Evolutionary conservation across 2,888 invertebrate genomes (phyloP), one percentile per base, ranked within the genome.

Genomic region (Ryuthela nishihirai): DNA sequence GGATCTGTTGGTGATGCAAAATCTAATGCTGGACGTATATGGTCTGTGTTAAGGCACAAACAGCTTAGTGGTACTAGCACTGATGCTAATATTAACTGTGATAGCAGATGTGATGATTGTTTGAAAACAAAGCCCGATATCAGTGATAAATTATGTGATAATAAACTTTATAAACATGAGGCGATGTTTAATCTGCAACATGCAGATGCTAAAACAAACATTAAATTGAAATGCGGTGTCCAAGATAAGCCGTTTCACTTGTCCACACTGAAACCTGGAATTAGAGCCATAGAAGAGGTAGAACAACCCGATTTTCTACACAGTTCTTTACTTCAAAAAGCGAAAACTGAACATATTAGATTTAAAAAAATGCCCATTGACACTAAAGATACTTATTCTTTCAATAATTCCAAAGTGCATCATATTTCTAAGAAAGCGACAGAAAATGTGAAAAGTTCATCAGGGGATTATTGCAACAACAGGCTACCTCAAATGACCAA

Each of bases 251-350:
- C 56, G 23, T 58, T 52, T 25, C 56, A 50, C 1, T 38, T 58
- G 12, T 58, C 56, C 1, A 41, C 52, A 20, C 46, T 58, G 50
- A 58, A 46, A 24, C 56, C 56, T 9, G n/a, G n/a, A n/a, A n/a
- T n/a, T n/a, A n/a, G n/a, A n/a, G n/a, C n/a, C n/a, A n/a, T n/a
- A n/a, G n/a, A n/a, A n/a, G n/a, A n/a, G n/a, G n/a, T n/a, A n/a
- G n/a, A n/a, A n/a, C n/a, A n/a, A n/a, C n/a, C n/a, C n/a, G n/a
- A n/a, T n/a, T n/a, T n/a, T n/a, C n/a, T n/a, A n/a, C n/a, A n/a
- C n/a, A n/a, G n/a, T n/a, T n/a, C n/a, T n/a, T n/a, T n/a, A n/a
- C n/a, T n/a, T n/a, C n/a, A n/a, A n/a, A n/a, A n/a, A n/a, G n/a
- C n/a, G n/a, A n/a, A n/a, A n/a, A n/a, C n/a, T n/a, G n/a, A n/a